Evolutionary conservation across 2,888 invertebrate genomes (phyloP), one percentile per base, ranked within the genome.

Genomic region (Vesta saturnalis): DNA sequence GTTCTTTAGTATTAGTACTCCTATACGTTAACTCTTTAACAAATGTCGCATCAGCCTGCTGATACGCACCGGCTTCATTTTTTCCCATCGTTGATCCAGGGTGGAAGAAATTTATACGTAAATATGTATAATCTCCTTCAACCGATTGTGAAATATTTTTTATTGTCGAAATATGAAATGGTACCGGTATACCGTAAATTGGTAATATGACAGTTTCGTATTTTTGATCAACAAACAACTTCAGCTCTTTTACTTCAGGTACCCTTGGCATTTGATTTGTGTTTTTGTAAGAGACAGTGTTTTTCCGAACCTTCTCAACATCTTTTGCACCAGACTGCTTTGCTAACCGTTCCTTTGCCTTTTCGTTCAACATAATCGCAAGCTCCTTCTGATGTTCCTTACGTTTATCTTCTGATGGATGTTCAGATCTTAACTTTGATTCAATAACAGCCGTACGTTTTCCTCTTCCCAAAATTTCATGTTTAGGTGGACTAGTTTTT

Each of bases 1-100:
- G 97, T 81, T 98, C 98, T 85, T 99, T 99, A 47, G 94, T 93
- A 85, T 99, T 99, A 78, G 95, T 95, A 85, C 97, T 97, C 78
- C 99, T 91, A 84, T 97, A 99, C 46, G 99, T 99, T 91, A 99
- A 92, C 90, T 99, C 99, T 86, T 99, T 99, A 10, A 99, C 91
- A 83, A 97, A 99, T 0, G 96, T 97, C 1, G 98, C 96, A 83
- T 99, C 96, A 0, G 98, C 96, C 80, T 97, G 94, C 1, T 96
- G 92, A 83, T 97, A 98, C 67, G 92, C 89, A 1, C 94, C 94
- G 5, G 94, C 94, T 81, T 98, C 98, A 78, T 94, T 94, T 70
- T 94, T 89, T 0, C 97, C 97, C 90, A 99, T 94, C 0, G 98
- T 95, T 10, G 96, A 94, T 16, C 99, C 99, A 30, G 99, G 99